Percentiles rank a stretch among this genome's conserved stretches.
These are phyloP conservation scores for Liopterus haemorrhoidalis DNA, from an alignment of 2,888 invertebrate genomes.

Conservation along the genomic window DNA sequence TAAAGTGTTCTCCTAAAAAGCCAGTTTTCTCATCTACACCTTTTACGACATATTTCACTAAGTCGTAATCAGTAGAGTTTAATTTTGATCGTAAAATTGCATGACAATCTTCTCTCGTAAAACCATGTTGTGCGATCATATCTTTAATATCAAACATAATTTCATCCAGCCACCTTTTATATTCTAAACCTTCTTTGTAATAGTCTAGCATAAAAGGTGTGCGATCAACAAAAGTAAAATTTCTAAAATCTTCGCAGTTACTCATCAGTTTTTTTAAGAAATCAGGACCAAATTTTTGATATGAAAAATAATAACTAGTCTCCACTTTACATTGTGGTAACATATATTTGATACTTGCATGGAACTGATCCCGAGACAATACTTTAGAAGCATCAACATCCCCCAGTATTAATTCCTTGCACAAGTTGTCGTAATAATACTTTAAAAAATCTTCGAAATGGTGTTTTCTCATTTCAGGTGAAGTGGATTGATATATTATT, in stretches of 20 bases:
- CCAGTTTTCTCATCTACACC: constrained; percentile 31
- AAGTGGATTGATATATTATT: constrained; percentile 12
- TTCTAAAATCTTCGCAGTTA: constrained; percentile 13
- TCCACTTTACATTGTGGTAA: constrained; percentile 12
- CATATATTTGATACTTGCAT: constrained; percentile 13
- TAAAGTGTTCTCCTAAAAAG: constrained; percentile 36
- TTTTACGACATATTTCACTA: constrained; percentile 26
- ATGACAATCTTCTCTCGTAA: constrained; percentile 34
- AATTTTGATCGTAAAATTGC: constrained; percentile 27
- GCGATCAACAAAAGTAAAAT: constrained; percentile 10
- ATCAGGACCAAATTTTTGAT: constrained; percentile 12
- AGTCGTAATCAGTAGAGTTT: constrained; percentile 25
- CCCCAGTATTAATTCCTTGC: constrained; percentile 8
- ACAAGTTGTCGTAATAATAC: constrained; percentile 15
- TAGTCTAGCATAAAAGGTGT: constrained; percentile 3
- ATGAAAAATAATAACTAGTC: constrained; percentile 15
- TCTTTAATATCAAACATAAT: constrained; percentile 17
- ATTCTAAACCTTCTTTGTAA: constrained; percentile 13
- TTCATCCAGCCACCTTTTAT: constrained; percentile 16
- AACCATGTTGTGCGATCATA: constrained; percentile 20
- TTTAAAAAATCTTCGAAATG: constrained; percentile 12
- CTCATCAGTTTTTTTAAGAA: constrained; percentile 11
- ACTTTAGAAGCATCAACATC: constrained; percentile 11
- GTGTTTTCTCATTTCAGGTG: constrained; percentile 13
- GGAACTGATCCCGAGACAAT: constrained; percentile 11